Evolutionary conservation across 2,113 vertebrate species (phyloP).

Genomic region (Guaruba guarouba): DNA sequence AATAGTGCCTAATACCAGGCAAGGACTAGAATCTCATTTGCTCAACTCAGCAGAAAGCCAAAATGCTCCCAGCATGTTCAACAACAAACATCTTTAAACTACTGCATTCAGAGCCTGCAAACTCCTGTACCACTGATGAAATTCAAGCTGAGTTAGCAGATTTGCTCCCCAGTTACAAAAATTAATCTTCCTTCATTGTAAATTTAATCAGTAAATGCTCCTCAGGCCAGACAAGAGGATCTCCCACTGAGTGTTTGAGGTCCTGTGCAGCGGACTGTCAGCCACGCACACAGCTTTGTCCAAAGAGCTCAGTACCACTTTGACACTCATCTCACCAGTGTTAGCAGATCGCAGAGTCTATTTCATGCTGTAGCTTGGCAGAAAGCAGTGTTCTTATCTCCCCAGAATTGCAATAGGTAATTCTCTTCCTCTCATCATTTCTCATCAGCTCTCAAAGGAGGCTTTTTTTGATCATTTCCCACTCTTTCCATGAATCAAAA

Average conservation of each 20-base stretch:
- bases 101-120: background rate
- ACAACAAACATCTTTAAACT: background rate
- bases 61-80: background rate
- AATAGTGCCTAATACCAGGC: constrained; percentile 23
- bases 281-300: background rate
- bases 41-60: constrained; percentile 20
- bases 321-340: background rate
- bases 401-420: background rate
- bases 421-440: background rate
- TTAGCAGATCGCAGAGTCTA: background rate
- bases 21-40: constrained; percentile 42
- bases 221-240: background rate
- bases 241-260: background rate
- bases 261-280: background rate
- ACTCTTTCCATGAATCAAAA: background rate
- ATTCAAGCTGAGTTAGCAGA: background rate
- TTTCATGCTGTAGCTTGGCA: background rate
- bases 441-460: background rate
- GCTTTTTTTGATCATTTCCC: background rate
- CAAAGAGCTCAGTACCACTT: background rate
- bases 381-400: background rate
- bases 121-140: background rate
- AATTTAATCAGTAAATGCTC: background rate
- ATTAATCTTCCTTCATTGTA: background rate
- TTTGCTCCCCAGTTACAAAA: background rate